These are phyloP conservation scores for Abramis brama DNA, from an alignment of 2,113 vertebrate species.

Conservation along the genomic window DNA sequence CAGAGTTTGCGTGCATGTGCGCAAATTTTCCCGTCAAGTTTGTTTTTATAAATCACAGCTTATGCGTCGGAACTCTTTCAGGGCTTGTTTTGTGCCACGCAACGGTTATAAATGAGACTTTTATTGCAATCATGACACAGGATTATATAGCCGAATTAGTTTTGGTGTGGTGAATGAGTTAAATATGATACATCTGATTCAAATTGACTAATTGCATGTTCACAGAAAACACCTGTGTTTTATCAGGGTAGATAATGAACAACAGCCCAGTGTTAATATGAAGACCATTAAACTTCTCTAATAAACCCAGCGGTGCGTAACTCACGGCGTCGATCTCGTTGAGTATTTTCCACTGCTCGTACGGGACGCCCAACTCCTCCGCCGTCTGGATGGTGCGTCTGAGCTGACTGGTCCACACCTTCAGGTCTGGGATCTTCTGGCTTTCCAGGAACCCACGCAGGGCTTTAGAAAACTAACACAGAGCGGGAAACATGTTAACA, in stretches of 20 bases:
- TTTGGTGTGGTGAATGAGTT: not conserved
- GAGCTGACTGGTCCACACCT: slow-evolving; percentile 97
- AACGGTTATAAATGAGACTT: not conserved
- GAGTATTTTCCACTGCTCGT: slow-evolving; percentile 98
- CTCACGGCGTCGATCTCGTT: slow-evolving; percentile 96
- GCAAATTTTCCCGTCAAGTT: too few relatives aligned
- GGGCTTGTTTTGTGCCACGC: too few relatives aligned
- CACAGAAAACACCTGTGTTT: not conserved
- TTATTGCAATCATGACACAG: not conserved
- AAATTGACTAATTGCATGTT: not conserved
- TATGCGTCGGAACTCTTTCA: too few relatives aligned
- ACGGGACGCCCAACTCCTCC: slow-evolving; percentile 87
- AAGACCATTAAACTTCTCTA: not conserved
- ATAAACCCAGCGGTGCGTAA: slow-evolving; percentile 8
- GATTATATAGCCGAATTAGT: not conserved
- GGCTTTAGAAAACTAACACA: slow-evolving; percentile 81
- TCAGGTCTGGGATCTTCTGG: slow-evolving; percentile 88
- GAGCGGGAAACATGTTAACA: slow-evolving; percentile 1
- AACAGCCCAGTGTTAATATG: not conserved
- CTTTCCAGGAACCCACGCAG: slow-evolving; percentile 85
- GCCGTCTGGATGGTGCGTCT: slow-evolving; percentile 95
- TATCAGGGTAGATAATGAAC: not conserved
- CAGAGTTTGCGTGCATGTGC: too few relatives aligned
- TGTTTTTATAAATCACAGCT: too few relatives aligned
- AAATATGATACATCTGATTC: not conserved